Conservation (phyloP, 2,888 invertebrate species). For the Cantharis nigra region DNA sequence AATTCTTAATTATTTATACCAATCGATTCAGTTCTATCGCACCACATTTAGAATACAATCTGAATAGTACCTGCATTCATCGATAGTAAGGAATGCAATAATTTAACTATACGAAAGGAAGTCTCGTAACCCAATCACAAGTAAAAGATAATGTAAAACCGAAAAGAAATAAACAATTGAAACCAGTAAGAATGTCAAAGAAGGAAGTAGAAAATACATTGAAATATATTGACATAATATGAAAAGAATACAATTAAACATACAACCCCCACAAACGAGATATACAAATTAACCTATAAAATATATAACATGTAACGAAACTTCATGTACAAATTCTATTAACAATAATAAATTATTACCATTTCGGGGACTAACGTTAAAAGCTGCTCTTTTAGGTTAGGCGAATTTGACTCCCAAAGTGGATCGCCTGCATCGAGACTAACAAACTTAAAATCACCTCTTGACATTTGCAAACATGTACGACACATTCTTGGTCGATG, state of each 20-base stretch:
- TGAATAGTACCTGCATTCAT: neutral
- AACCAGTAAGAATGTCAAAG: neutral
- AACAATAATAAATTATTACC: constrained; percentile 15
- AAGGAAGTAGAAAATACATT: neutral
- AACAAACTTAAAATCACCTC: constrained; percentile 29
- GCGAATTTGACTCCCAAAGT: constrained; percentile 27
- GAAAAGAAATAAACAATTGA: neutral
- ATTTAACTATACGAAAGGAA: neutral
- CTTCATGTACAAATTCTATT: neutral
- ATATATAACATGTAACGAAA: neutral
- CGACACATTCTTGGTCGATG: constrained; percentile 24
- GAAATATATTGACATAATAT: neutral
- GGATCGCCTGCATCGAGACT: constrained; percentile 25
- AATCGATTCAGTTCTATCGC: neutral
- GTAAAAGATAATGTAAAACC: no score
- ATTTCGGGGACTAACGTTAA: constrained; percentile 21
- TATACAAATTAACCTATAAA: neutral
- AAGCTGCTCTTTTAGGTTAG: constrained; percentile 28
- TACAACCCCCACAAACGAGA: neutral
- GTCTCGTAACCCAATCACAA: neutral
- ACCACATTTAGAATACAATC: neutral
- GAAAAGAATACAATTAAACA: neutral
- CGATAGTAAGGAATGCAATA: neutral
- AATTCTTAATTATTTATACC: neutral
- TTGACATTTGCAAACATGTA: constrained; percentile 27